Evolutionary conservation across 1,140 invertebrate genomes (phyloP).

Genomic region (Drosophila bifasciata): DNA sequence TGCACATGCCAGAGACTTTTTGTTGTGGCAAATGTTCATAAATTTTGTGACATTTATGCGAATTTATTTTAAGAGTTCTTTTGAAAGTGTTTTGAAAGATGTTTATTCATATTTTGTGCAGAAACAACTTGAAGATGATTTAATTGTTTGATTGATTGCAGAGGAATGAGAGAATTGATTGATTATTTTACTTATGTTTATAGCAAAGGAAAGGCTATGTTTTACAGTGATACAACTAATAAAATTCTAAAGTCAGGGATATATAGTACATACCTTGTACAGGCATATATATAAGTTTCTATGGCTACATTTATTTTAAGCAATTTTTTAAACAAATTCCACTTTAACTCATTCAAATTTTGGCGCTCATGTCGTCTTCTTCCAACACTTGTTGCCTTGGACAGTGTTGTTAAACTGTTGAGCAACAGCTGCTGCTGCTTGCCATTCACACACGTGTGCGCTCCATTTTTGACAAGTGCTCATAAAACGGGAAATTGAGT

Average conservation of each 20-base stretch:
- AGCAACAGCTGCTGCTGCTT: conserved; percentile 16
- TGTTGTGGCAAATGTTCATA: conserved; percentile 17
- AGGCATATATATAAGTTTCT: too few relatives aligned
- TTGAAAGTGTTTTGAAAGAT: conserved; percentile 6
- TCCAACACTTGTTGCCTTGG: conserved; percentile 34
- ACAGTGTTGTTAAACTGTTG: conserved; percentile 12
- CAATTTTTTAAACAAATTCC: background rate
- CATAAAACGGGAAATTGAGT: too few relatives aligned
- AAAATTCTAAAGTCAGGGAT: too few relatives aligned
- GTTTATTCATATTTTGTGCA: background rate
- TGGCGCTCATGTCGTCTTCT: background rate
- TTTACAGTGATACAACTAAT: too few relatives aligned
- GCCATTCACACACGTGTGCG: conserved; percentile 1
- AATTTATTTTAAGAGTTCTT: conserved; percentile 20
- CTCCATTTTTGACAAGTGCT: background rate
- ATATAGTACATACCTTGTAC: too few relatives aligned
- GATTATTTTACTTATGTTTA: too few relatives aligned
- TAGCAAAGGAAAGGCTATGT: too few relatives aligned
- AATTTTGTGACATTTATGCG: conserved; percentile 52
- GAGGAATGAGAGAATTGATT: too few relatives aligned
- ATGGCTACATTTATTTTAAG: background rate
- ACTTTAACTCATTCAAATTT: conserved; percentile 3
- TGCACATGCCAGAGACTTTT: conserved; percentile 37
- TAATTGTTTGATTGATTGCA: background rate
- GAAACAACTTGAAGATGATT: too few relatives aligned